Conservation (phyloP, 2,113 vertebrate genomes). For the Hyaena hyaena region DNA sequence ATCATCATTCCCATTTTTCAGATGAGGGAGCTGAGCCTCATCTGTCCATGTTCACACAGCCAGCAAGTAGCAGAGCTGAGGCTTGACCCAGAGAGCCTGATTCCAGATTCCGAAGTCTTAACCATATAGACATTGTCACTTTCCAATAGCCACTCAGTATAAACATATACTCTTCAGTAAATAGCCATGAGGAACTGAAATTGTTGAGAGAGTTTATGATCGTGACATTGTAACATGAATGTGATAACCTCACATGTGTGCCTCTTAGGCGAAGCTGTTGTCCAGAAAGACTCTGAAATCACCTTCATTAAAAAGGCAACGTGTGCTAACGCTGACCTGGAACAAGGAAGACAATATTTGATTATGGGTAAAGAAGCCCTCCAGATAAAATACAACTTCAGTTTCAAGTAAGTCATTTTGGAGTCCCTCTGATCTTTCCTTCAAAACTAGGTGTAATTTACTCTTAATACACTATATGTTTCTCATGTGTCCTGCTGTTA, state of each 20-base stretch:
- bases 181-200: not conserved
- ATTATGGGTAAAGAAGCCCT: slow-evolving; percentile 92
- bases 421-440: not conserved
- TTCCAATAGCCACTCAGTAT: not conserved
- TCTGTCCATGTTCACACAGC: not conserved
- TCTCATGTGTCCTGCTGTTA: not conserved
- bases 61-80: not conserved
- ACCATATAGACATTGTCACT: not conserved
- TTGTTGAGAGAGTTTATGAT: not conserved
- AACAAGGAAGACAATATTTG: slow-evolving; percentile 88
- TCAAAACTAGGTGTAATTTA: not conserved
- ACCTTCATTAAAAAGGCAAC: slow-evolving; percentile 91
- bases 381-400: slow-evolving; percentile 82
- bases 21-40: not conserved
- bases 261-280: slow-evolving; percentile 83
- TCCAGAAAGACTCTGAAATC: slow-evolving; percentile 84
- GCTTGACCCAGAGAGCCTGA: not conserved
- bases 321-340: slow-evolving; percentile 86
- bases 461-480: not conserved
- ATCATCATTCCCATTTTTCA: not conserved
- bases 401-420: slow-evolving; percentile 83
- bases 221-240: not conserved
- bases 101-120: not conserved
- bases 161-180: not conserved
- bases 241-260: not conserved